A percentile compares a stretch with the other conserved stretches of the same genome.
Evolutionary conservation across 2,797 vertebrate species (phyloP).

Genomic region (Sebastes jordani): DNA sequence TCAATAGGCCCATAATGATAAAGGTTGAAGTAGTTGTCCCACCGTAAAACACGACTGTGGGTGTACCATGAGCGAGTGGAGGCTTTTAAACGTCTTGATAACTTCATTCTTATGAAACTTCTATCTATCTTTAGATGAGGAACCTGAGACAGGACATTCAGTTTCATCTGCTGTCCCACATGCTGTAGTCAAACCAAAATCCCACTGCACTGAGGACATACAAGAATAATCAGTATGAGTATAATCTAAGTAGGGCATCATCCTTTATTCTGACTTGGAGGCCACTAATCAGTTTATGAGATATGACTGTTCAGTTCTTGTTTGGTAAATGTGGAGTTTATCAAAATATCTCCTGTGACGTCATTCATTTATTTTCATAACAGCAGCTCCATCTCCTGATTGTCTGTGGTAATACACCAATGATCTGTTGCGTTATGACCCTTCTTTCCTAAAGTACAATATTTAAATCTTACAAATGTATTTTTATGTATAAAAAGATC

Average conservation of each 20-base stretch:
- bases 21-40: not conserved
- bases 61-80: not conserved
- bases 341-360: not conserved
- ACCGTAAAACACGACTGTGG: not conserved
- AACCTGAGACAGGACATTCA: not conserved
- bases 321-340: not conserved
- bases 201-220: slow-evolving; percentile 71
- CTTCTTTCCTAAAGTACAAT: not conserved
- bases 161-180: not conserved
- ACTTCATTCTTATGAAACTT: not conserved
- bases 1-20: not conserved
- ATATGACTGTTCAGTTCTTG: not conserved
- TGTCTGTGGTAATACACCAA: not conserved
- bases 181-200: not conserved
- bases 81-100: not conserved
- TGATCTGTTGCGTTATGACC: not conserved
- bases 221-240: not conserved
- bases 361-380: not conserved
- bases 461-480: not conserved
- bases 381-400: slow-evolving; percentile 33
- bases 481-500: not conserved
- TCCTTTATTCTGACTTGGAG: not conserved
- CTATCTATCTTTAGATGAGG: not conserved
- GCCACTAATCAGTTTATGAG: not conserved
- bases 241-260: not conserved